Conservation (phyloP, 2,888 invertebrate genomes). For the Syrphus vitripennis region DNA sequence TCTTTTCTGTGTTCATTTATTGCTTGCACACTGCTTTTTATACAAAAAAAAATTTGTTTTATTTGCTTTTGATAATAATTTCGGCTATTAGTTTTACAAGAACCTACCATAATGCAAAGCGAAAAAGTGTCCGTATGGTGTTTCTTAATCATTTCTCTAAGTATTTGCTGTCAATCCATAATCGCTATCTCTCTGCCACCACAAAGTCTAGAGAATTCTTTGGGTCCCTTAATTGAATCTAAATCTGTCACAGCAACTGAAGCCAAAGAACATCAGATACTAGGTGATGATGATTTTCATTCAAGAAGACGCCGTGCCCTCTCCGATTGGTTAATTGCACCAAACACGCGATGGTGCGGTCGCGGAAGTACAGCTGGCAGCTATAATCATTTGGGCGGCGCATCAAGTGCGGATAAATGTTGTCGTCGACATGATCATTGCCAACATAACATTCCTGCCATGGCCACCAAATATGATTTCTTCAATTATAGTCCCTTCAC, state of each 20-base stretch:
- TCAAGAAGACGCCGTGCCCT: conserved; percentile 77
- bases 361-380: conserved; percentile 91
- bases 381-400: conserved; percentile 92
- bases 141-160: conserved; percentile 26
- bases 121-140: conserved; percentile 10
- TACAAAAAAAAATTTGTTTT: conserved; percentile 6
- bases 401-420: conserved; percentile 92
- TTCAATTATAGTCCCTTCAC: conserved; percentile 96
- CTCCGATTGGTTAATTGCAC: conserved; percentile 88
- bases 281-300: conserved; percentile 51
- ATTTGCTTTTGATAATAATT: conserved; percentile 21
- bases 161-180: conserved; percentile 1
- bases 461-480: conserved; percentile 91
- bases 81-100: conserved; percentile 1
- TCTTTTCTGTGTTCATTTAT: background rate
- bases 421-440: conserved; percentile 95
- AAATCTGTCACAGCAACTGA: background rate
- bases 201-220: conserved; percentile 45
- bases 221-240: background rate
- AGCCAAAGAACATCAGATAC: background rate
- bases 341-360: conserved; percentile 97
- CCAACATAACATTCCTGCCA: conserved; percentile 91
- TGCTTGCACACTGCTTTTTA: conserved; percentile 6
- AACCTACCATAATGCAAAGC: background rate
- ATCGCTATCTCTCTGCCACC: background rate